Evolutionary conservation across 1,140 invertebrate species (phyloP).

Genomic region (Platorchestia sp.): DNA sequence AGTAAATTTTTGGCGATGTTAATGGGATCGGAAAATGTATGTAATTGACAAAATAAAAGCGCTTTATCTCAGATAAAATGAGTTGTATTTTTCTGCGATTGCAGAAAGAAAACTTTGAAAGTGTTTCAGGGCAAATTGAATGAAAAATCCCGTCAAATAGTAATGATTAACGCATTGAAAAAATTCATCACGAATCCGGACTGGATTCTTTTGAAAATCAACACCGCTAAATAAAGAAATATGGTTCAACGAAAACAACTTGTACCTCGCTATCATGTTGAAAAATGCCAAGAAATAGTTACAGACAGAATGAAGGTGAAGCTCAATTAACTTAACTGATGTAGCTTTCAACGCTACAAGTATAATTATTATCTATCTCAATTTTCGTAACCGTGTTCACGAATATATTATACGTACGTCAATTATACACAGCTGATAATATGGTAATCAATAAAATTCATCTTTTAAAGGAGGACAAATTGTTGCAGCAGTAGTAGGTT

Average conservation of each 20-base stretch:
- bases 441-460: too few species aligned
- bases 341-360: too few species aligned
- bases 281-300: too few species aligned
- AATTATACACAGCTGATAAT: too few species aligned
- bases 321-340: too few species aligned
- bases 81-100: background rate
- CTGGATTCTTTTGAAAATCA: background rate
- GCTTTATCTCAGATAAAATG: background rate
- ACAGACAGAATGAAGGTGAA: too few species aligned
- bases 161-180: too few species aligned
- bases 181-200: background rate
- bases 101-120: background rate
- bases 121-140: background rate
- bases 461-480: too few species aligned
- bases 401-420: too few species aligned
- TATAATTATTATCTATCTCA: too few species aligned
- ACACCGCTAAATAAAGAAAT: background rate
- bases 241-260: background rate
- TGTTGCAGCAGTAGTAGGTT: too few species aligned
- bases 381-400: too few species aligned
- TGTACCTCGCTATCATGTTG: background rate
- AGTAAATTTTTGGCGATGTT: background rate
- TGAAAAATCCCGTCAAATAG: background rate
- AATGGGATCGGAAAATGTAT: background rate
- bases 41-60: background rate